Base-by-base conservation (phyloP, 2,797 vertebrate species). In the Aeoliscus strigatus region DNA sequence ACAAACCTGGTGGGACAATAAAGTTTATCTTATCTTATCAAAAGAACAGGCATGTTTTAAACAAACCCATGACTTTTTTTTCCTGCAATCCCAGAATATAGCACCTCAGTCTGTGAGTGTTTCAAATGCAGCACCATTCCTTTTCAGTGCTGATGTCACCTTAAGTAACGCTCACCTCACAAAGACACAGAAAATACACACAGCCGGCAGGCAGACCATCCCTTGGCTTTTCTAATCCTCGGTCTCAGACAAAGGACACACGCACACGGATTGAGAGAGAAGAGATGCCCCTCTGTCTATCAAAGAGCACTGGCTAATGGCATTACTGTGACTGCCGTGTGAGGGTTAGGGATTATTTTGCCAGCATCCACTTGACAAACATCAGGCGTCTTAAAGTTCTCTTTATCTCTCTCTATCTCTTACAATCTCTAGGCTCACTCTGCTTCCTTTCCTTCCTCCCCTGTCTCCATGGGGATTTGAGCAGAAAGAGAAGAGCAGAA, bases 381-480 rank as follows among this genome's bases (percentile, higher is more conserved):
- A 61, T 50, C 58, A 21, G 39, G 51, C 37, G 39, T 65, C 41
- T 65, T 16, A 40, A 21, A 56, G 55, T 56, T 59, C 28, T 65
- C 31, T 71, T 60, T 56, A 52, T 66, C 55, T 48, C 29, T 1
- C 33, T 54, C 40, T 48, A 51, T 45, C 31, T 27, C 27, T 33
- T 43, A 45, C 53, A 62, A 58, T 42, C 47, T 55, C 34, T 2
- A 25, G 49, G n/a, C 41, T 52, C 40, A 40, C 54, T 63, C 64
- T 73, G 32, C 26, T 40, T 38, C 25, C 26, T 50, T 62, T 44
- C 43, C 43, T 54, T 31, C 53, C 50, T 36, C 45, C 43, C 13
- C 27, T 14, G 65, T 75, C 66, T 70, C 74, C 56, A 60, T 67
- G 70, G 64, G 77, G 74, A 79, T 75, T 70, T 66, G 46, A 69